Base-by-base conservation (phyloP, 2,113 vertebrate species). In the Chunga burmeisteri region DNA sequence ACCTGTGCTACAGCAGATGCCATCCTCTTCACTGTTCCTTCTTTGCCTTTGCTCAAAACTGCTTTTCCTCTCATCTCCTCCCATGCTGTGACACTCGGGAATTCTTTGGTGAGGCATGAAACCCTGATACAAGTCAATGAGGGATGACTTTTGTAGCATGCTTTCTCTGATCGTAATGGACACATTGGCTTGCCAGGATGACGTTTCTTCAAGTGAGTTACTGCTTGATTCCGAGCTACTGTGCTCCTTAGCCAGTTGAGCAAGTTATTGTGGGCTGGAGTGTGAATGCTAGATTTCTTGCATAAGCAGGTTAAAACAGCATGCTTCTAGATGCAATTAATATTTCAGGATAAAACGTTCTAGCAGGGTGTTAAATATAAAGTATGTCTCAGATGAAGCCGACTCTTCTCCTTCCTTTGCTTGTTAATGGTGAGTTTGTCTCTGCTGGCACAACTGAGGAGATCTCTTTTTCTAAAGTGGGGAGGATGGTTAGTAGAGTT, bases 201-300 rank as follows among this genome's bases (percentile, higher is more conserved):
- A 36, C 4, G 5, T 62, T 72, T 83, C 72, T 84, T 75, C 80
- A 63, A 46, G 81, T 79, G 81, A 91, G 77, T 75, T 94, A 40
- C 83, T 87, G 58, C 74, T 81, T 25, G 27, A 25, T 78, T 93
- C 59, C 32, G 65, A 84, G 12, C 83, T 87, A 12, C 29, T 53
- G 10, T 42, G 73, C 79, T 95, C 83, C 66, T 95, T 58, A 95
- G 89, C 91, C 74, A 82, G 94, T 90, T 91, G 71, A 91, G 63
- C 93, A 80, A 94, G 95, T 95, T 91, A 71, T 50, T 95, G 93
- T 97, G 86, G 93, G 78, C 91, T 95, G 89, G 81, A 95, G 84
- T 58, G 77, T 91, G 96, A 93, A 53, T 77, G 75, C 34, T 87
- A 32, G 52, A 66, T 47, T 67, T 82, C 81, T 96, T 93, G 86